phyloP scores from a whole-genome alignment of 2,113 vertebrate genomes.

The Albula glossodonta region DNA sequence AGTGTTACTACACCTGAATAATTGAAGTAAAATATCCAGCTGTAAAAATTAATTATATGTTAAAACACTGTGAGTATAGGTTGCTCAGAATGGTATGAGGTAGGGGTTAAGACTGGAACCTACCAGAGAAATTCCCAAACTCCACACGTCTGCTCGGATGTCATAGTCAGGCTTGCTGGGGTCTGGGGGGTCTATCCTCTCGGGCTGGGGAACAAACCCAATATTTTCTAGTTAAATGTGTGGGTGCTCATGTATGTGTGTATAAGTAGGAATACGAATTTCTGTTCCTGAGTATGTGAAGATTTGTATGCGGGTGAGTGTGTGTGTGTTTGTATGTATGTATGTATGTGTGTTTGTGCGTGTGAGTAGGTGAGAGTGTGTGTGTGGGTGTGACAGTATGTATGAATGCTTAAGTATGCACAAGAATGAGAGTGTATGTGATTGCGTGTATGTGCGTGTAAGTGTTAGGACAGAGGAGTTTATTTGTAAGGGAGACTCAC shows the following conservation, averaged over 20 bases:
- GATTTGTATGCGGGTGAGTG: too few species aligned
- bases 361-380: neutral
- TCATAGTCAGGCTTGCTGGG: conserved; percentile 94
- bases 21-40: too few species aligned
- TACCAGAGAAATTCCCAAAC: conserved; percentile 92
- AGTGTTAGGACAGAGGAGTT: neutral
- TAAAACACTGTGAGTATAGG: too few species aligned
- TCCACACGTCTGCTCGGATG: conserved; percentile 93
- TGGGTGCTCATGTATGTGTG: too few species aligned
- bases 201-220: conserved; percentile 71
- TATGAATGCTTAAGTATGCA: too few species aligned
- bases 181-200: conserved; percentile 92
- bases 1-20: too few species aligned
- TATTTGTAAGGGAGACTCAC: conserved; percentile 62
- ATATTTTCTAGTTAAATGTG: neutral
- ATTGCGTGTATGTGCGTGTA: neutral
- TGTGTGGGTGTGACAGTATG: too few species aligned
- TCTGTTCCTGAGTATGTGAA: too few species aligned
- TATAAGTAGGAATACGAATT: too few species aligned
- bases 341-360: neutral
- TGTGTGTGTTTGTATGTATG: neutral
- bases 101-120: conserved; percentile 16
- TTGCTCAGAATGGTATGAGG: neutral
- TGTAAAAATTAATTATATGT: too few species aligned
- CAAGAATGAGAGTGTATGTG: neutral